Base-by-base conservation (phyloP, 2,797 vertebrate genomes). In the Sebastes melanostomus region DNA sequence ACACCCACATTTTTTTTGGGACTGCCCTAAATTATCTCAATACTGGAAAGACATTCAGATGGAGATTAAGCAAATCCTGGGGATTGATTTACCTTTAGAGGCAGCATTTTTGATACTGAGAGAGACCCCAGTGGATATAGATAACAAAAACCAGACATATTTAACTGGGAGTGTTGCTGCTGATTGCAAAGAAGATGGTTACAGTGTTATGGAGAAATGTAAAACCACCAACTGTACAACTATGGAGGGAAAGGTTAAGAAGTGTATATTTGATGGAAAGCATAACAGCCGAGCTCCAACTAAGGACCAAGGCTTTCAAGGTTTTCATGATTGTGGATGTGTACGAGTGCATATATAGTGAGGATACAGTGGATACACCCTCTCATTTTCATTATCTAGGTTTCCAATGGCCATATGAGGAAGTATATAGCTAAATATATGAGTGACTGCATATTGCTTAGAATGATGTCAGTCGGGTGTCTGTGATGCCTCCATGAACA, bases 391-490 rank as follows among this genome's bases (percentile, higher is more conserved):
- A 20, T 18, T 46, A 18, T 46, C 16, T 46, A 46, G 16, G 0
- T 46, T 46, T 46, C 16, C 42, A 18, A 46, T 46, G 16, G 42
- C 0, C 42, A 46, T 46, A 18, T 46, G 42, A 46, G 16, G 42
- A 46, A 46, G 42, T 46, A 46, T 46, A 8, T 46, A 0, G 16
- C 42, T 18, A 46, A 8, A 1, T 46, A 46, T 18, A 20, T 18
- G 16, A 0, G 16, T 18, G 0, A 46, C 42, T 0, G 42, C 42
- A 46, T 20, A 18, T 46, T 18, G 42, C 16, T 46, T 46, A 46
- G 16, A 46, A 46, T 46, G 0, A 46, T 20, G 16, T 46, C 7
- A 46, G 38, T 42, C 5, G 13, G 38, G 38, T 42, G 38, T 42
- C 38, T 46, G 16, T 18, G 16, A 46, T 46, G 42, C 42, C 42